Base-by-base conservation (phyloP, 2,888 invertebrate genomes). In the Dryobota labecula region DNA sequence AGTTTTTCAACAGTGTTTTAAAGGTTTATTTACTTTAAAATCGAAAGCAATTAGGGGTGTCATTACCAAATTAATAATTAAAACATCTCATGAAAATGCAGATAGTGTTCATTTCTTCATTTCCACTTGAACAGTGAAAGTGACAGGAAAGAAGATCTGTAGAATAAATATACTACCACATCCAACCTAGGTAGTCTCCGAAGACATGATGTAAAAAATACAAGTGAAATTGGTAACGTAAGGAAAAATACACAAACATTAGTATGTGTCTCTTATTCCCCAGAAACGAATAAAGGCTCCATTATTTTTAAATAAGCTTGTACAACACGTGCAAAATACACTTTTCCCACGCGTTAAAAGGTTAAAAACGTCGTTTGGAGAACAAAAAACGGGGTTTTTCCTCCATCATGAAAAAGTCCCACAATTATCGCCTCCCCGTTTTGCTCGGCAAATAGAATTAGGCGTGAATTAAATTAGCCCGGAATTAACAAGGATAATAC, bases 401-500 rank as follows among this genome's bases (percentile, higher is more conserved):
- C 89, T 88, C 88, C 86, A 88, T 92, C 90, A 87, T 90, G 94
- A 94, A 95, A 94, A 90, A 87, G 88, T 91, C 92, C 90, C 90
- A 92, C 93, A 95, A 95, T 96, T 96, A 95, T 94, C 95, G 94
- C 95, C 92, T 94, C 92, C 93, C 93, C 94, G 92, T 94, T 95
- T 93, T 93, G 84, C 94, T 94, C 93, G 86, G 92, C 93, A 95
- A 96, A 95, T 96, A 95, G 95, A 95, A 95, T 96, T 95, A 95
- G 92, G 94, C 93, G 94, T 86, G 94, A 95, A 96, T 95, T 95
- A 94, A 95, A 96, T 96, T 95, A 95, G 91, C 93, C 92, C 88
- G 91, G 95, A 93, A 95, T 95, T 96, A 96, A 94, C 95, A 95
- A 92, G 95, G 95, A 95, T 96, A 95, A 96, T 95, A 91, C 86